Percentiles rank a stretch among this genome's conserved stretches.
Conservation (phyloP, 1,140 invertebrate genomes). For the Neodiprion lecontei region DNA sequence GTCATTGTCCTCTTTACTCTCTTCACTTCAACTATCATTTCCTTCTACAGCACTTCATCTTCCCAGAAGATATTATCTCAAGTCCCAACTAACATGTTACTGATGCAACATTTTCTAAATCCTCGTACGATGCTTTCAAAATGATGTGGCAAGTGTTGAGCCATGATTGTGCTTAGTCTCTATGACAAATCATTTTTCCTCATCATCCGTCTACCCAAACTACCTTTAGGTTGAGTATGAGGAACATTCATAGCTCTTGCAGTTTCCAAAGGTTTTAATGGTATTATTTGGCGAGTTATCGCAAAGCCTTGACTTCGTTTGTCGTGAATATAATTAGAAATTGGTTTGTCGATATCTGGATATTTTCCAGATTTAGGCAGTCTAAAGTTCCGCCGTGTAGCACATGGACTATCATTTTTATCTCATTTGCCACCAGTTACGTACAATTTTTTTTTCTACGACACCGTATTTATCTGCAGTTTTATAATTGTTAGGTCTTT, state of each 20-base stretch:
- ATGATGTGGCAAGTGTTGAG: too few relatives aligned
- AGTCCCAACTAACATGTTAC: constrained; percentile 4
- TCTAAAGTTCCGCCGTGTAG: background rate
- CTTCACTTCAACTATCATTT: background rate
- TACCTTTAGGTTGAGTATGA: background rate
- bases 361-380: background rate
- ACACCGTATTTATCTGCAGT: too few relatives aligned
- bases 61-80: background rate
- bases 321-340: background rate
- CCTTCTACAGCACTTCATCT: background rate
- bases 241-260: background rate
- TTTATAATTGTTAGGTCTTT: too few relatives aligned
- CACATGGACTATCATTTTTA: background rate
- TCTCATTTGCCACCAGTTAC: too few relatives aligned
- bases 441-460: too few relatives aligned
- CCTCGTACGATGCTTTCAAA: constrained; percentile 7
- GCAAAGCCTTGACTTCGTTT: background rate
- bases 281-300: background rate
- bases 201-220: background rate
- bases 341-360: background rate
- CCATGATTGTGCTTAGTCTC: too few relatives aligned
- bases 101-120: constrained; percentile 19
- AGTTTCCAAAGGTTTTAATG: background rate
- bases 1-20: background rate
- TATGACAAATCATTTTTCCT: too few relatives aligned